Conservation (phyloP, 2,113 vertebrate species). For the Gymnorhina tibicen region DNA sequence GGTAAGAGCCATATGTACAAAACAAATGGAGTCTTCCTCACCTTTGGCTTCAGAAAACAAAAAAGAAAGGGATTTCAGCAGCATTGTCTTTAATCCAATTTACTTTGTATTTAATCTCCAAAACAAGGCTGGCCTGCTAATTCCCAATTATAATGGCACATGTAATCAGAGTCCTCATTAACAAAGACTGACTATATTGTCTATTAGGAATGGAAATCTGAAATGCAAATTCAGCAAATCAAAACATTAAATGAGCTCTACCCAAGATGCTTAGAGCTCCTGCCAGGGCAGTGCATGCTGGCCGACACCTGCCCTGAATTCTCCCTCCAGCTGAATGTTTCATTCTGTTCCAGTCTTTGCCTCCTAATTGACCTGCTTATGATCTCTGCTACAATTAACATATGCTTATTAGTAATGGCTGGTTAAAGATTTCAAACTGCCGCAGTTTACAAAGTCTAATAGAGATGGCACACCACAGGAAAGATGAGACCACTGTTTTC, state of each 20-base stretch:
- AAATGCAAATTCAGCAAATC: conserved; percentile 87
- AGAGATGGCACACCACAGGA: conserved; percentile 77
- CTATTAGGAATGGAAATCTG: conserved; percentile 83
- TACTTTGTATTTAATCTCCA: conserved; percentile 80
- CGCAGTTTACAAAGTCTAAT: conserved; percentile 82
- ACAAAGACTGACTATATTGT: conserved; percentile 82
- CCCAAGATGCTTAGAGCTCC: conserved; percentile 76
- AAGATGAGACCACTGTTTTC: conserved; percentile 62
- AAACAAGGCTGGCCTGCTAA: conserved; percentile 79
- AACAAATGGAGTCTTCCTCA: conserved; percentile 71
- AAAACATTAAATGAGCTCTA: conserved; percentile 85
- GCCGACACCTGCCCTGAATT: conserved; percentile 80
- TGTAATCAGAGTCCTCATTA: conserved; percentile 86
- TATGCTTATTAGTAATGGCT: conserved; percentile 96
- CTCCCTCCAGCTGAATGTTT: conserved; percentile 89
- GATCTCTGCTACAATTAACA: conserved; percentile 97
- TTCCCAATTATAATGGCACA: conserved; percentile 83
- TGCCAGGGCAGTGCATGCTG: conserved; percentile 76
- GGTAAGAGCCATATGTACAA: conserved; percentile 66
- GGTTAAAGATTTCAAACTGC: conserved; percentile 87
- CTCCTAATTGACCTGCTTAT: conserved; percentile 92
- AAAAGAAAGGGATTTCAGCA: conserved; percentile 63
- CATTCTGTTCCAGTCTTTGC: conserved; percentile 86
- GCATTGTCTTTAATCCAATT: conserved; percentile 80
- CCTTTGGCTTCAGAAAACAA: conserved; percentile 69